Evolutionary conservation across 2,113 vertebrate species (phyloP).

Genomic region (Melanocharis versteri): DNA sequence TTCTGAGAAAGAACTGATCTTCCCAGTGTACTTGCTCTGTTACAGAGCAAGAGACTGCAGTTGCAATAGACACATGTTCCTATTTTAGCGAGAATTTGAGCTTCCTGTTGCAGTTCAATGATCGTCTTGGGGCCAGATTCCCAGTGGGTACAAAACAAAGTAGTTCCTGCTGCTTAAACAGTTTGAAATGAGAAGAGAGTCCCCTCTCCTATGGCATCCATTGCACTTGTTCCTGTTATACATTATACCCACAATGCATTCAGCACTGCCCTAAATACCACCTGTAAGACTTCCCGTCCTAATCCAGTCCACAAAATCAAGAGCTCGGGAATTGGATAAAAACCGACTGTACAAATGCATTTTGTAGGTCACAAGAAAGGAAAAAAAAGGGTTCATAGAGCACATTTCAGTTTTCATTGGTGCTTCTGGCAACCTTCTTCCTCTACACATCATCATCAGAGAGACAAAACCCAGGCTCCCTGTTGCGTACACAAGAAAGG

Average conservation of each 20-base stretch:
- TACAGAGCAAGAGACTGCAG: neutral
- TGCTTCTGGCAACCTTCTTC: slow-evolving; percentile 65
- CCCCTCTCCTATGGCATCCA: neutral
- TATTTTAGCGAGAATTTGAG: neutral
- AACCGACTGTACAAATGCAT: neutral
- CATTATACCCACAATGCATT: neutral
- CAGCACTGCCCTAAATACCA: neutral
- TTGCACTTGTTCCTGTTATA: neutral
- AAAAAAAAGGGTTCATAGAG: slow-evolving; percentile 39
- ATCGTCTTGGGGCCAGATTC: neutral
- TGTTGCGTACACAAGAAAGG: slow-evolving; percentile 25
- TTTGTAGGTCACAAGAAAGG: neutral
- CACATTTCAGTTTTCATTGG: slow-evolving; percentile 63
- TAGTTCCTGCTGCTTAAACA: neutral
- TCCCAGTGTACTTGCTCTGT: neutral
- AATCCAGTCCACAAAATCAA: neutral
- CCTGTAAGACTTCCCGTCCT: slow-evolving; percentile 2
- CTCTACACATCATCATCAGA: slow-evolving; percentile 54
- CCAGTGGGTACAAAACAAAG: neutral
- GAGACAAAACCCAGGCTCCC: slow-evolving; percentile 61
- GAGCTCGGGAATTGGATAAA: slow-evolving; percentile 31
- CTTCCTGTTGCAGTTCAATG: neutral
- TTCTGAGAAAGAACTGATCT: neutral
- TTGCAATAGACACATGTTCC: neutral
- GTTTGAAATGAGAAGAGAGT: neutral